phyloP scores from a whole-genome alignment of 1,140 invertebrate genomes.

The Drosophila ercepeae region DNA sequence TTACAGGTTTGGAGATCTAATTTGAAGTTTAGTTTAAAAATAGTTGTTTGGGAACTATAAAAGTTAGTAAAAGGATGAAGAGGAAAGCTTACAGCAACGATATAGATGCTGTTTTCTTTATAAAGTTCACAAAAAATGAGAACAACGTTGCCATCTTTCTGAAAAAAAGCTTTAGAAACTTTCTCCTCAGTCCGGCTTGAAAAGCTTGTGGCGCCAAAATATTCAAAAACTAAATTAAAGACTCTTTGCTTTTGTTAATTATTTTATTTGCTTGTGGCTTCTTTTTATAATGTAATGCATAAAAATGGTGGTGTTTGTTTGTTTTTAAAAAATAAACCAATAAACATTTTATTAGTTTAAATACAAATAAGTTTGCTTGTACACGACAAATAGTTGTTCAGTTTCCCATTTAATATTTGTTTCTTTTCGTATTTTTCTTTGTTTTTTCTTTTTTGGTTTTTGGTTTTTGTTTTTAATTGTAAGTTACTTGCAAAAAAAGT shows the following conservation, averaged over 20 bases:
- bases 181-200: too few relatives aligned
- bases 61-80: too few relatives aligned
- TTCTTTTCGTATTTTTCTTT: too few relatives aligned
- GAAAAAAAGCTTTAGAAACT: not conserved
- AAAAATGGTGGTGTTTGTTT: constrained; percentile 69
- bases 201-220: not conserved
- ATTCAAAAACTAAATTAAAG: not conserved
- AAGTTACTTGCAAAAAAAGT: constrained; percentile 42
- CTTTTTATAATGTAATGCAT: constrained; percentile 70
- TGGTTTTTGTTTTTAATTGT: constrained; percentile 6
- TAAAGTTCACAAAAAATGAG: not conserved
- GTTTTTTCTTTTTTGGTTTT: too few relatives aligned
- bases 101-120: not conserved
- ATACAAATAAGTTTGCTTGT: constrained; percentile 75
- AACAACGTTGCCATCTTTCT: not conserved
- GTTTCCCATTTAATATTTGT: constrained; percentile 28
- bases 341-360: constrained; percentile 75
- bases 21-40: too few relatives aligned
- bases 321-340: constrained; percentile 68
- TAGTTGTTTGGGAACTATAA: not conserved
- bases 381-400: constrained; percentile 71
- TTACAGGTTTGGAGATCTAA: not conserved
- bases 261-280: constrained; percentile 65
- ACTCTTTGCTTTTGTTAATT: constrained; percentile 28
- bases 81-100: too few relatives aligned